Base-by-base conservation (phyloP, 2,113 vertebrate genomes). In the Lutjanus erythropterus region DNA sequence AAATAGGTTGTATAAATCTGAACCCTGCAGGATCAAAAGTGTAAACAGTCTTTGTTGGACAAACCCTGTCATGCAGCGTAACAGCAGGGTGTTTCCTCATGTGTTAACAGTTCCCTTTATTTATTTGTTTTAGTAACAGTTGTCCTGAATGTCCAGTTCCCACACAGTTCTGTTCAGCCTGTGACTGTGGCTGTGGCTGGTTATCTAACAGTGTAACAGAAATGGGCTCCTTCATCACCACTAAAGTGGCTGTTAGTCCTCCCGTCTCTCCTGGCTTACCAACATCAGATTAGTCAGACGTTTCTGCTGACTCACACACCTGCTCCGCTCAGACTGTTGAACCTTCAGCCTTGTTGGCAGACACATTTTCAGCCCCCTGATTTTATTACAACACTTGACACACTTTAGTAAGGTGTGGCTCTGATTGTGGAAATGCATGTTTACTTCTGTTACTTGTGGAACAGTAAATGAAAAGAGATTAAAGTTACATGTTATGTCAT, bases 301-400 rank as follows among this genome's bases (percentile, higher is more conserved):
- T 46, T 60, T 52, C 29, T 67, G 44, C 56, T 76, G 50, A 85
- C 35, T 65, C 59, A 59, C 27, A 27, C 46, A 27, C n/a, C 35
- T 19, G 75, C 23, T 52, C 23, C 31, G 0, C 2, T 37, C 50
- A 4, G n/a, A 1, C 42, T 23, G 50, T 10, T 23, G 0, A 52
- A 29, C 29, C 31, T 61, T 25, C 3, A 2, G 21, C 37, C 53
- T 37, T 53, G 44, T 58, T 35, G 9, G 31, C n/a, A 25, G 64
- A 25, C 47, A 33, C 41, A 53, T 50, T 62, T 23, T 56, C 41
- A 33, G 31, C 55, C 12, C 16, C 10, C 15, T 6, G 44, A 19
- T 27, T 41, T 25, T 21, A 47, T 47, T 58, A 39, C 21, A 50
- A 58, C 23, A 31, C 29, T 41, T 72, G 29, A 65, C 18, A 12